These are phyloP conservation scores for Albula goreensis DNA, from an alignment of 2,113 vertebrate genomes.

Conservation along the genomic window DNA sequence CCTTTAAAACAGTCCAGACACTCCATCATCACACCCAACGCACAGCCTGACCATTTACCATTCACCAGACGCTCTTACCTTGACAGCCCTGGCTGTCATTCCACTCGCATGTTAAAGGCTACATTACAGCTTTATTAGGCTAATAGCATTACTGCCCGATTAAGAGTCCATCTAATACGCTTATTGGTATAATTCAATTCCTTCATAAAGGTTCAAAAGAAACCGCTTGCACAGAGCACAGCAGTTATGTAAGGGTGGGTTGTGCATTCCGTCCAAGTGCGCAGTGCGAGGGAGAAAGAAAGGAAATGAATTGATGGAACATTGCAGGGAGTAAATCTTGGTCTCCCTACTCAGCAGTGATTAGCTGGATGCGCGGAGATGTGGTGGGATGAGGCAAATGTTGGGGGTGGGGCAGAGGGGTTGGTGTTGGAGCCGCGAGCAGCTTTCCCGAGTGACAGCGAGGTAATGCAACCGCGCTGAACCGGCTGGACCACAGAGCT, in stretches of 20 bases:
- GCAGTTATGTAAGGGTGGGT: neutral
- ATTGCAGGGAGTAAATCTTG: neutral
- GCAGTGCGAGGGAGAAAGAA: neutral
- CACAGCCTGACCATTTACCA: neutral
- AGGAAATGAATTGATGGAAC: constrained; percentile 3
- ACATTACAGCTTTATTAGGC: constrained; percentile 13
- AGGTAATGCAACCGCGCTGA: neutral
- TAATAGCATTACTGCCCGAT: constrained; percentile 16
- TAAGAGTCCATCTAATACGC: constrained; percentile 8
- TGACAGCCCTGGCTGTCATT: constrained; percentile 5
- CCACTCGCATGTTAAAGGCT: constrained; percentile 16
- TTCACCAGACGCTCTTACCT: constrained; percentile 8
- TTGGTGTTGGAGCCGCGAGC: neutral
- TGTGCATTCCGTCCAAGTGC: neutral
- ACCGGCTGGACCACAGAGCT: neutral
- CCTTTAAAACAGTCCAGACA: neutral
- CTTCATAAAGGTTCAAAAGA: constrained; percentile 18
- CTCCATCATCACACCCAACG: neutral
- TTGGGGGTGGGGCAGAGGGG: neutral
- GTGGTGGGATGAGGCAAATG: neutral
- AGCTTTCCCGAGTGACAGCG: neutral
- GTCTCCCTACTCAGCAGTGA: neutral
- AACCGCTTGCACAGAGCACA: neutral
- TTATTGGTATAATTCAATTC: constrained; percentile 9
- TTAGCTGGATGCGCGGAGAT: neutral